A percentile compares a stretch with the other conserved stretches of the same genome.
phyloP scores from a whole-genome alignment of 2,113 vertebrate genomes.

The Tupaia tana region DNA sequence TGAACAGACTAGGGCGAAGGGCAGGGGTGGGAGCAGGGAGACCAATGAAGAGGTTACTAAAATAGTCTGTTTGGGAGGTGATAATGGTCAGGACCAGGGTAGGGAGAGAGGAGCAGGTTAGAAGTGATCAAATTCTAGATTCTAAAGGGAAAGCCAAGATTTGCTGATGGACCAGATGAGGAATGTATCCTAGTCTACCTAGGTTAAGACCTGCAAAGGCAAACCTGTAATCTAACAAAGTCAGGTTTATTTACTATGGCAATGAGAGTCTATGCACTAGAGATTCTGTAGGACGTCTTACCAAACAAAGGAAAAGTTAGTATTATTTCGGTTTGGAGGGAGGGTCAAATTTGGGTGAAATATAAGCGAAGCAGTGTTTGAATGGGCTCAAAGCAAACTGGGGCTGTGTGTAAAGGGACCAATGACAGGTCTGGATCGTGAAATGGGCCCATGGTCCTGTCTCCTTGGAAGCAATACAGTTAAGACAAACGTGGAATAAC shows the following conservation, averaged over 20 bases:
- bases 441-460: not conserved
- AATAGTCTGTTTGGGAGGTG: not conserved
- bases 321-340: not conserved
- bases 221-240: not conserved
- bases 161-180: not conserved
- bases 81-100: not conserved
- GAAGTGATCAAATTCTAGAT: not conserved
- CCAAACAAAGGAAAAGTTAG: not conserved
- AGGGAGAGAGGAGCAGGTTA: not conserved
- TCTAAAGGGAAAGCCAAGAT: conserved; percentile 4
- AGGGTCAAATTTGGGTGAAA: not conserved
- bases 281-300: not conserved
- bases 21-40: not conserved
- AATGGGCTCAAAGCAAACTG: not conserved
- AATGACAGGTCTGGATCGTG: not conserved
- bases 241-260: not conserved
- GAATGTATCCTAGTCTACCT: not conserved
- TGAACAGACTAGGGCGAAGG: not conserved
- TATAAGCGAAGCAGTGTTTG: not conserved
- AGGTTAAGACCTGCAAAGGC: not conserved
- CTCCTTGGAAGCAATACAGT: not conserved
- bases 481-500: not conserved
- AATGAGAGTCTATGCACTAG: not conserved
- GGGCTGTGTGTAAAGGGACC: not conserved
- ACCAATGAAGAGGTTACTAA: not conserved